Evolutionary conservation across 1,140 invertebrate genomes (phyloP), one percentile per base, ranked within the genome.

Genomic region (Ephestia elutella): DNA sequence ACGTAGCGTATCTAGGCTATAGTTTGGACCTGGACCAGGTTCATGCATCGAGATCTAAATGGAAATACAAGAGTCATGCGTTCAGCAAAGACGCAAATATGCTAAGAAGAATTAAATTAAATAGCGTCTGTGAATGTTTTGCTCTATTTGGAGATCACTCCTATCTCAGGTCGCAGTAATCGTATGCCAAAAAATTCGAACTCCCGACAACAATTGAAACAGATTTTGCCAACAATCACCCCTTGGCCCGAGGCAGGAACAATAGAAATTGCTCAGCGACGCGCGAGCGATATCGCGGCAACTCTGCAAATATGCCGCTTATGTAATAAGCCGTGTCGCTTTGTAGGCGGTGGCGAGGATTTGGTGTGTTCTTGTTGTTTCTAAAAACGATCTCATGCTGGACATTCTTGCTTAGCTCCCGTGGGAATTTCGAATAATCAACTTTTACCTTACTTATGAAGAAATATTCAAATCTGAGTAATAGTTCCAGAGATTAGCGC

Each of bases 291-390:
- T 15, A 44, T 15, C 38, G 38, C 38, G n/a, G 38, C 30, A 44
- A 44, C 38, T 44, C 38, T 5, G 38, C 38, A 44, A 44, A 44
- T 44, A 44, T 44, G 38, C 38, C n/a, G 38, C 38, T 44, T 44
- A 44, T 44, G 38, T 44, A 44, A 44, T 44, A 44, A 44, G 38
- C 38, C 15, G 38, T 44, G 30, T 32, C 30, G 30, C 30, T 32
- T 32, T 32, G 30, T 32, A 9, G 7, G 30, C 38, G 38, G n/a
- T 4, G 38, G 38, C 38, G 38, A 2, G 38, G n/a, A 15, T 44
- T 44, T 3, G 38, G 7, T 44, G 38, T n/a, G 13, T 44, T 44
- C 38, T 13, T 10, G 13, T 1, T 44, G n/a, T 44, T 44, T 44
- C 38, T 15, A 2, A 15, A n/a, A 5, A 1, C 1, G 13, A 44